Base-by-base conservation (phyloP, 2,888 invertebrate genomes). In the Asteroscopus sphinx region DNA sequence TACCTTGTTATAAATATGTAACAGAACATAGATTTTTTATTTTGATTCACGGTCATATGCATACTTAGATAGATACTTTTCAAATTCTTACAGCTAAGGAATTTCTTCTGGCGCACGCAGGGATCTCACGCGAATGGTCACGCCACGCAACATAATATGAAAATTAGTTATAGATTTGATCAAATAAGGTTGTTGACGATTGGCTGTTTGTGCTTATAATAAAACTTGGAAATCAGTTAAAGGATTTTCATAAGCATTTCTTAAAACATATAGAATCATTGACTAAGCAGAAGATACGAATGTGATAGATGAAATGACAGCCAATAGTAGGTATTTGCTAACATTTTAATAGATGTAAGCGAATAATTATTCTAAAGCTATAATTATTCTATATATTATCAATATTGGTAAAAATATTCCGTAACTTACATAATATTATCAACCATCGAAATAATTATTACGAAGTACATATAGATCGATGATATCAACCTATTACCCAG, bases 41-140 rank as follows among this genome's bases (percentile, higher is more conserved):
- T 26, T 40, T 42, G 15, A 28, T 51, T 51, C 28, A 42, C 26
- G 42, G n/a, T 36, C 41, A 33, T 30, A 21, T 40, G 25, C 32
- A 51, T 57, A 58, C 52, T 40, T 59, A 61, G 55, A 70, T 66
- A 58, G 64, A 58, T 49, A 70, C 56, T 56, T 64, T 70, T 40
- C 17, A 30, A 61, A 61, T 53, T 42, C 46, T 65, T 68, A 51
- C 55, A 70, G 36, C 25, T 42, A 36, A 75, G 68, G 76, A 83
- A 82, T 88, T 89, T 88, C 88, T 87, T 86, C 75, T 49, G 62
- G 60, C 68, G 82, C 83, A 87, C 84, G 87, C 83, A 79, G 74
- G 69, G 68, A 82, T 81, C 82, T 80, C 86, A 86, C 81, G 85
- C 85, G 80, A 84, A 69, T 75, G 76, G 82, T 83, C 84, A 83